Evolutionary conservation across 92 coral and sea anemone species (phyloP).

Genomic region (Epizoanthus stellaris): DNA sequence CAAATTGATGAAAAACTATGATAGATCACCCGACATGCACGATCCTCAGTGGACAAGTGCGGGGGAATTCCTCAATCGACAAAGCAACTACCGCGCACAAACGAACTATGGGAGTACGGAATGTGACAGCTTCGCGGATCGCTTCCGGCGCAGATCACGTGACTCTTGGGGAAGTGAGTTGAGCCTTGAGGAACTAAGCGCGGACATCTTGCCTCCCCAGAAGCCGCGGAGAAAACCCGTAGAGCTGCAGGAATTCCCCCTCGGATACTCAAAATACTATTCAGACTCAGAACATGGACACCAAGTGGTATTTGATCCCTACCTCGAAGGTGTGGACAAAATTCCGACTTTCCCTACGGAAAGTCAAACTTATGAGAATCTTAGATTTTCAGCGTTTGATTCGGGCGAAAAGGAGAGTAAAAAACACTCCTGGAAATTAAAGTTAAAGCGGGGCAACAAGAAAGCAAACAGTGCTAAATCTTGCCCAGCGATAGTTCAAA

Average conservation of each 20-base stretch:
- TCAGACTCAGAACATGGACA: conserved; percentile 17
- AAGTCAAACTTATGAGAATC: neutral
- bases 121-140: conserved; percentile 37
- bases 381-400: conserved; percentile 11
- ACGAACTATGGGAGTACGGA: conserved; percentile 29
- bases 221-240: conserved; percentile 34
- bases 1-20: conserved; percentile 25
- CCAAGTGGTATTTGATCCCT: conserved; percentile 30
- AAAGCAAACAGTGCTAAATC: neutral
- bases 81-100: conserved; percentile 27
- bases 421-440: conserved; percentile 24
- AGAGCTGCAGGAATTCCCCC: conserved; percentile 44
- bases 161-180: conserved; percentile 45
- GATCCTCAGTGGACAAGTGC: conserved; percentile 42
- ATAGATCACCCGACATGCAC: conserved; percentile 38
- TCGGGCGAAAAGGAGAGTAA: conserved; percentile 1
- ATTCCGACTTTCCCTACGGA: neutral
- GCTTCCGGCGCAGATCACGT: conserved; percentile 44
- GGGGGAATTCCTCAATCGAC: conserved; percentile 39
- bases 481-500: conserved; percentile 37
- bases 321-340: conserved; percentile 28
- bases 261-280: conserved; percentile 36
- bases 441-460: conserved; percentile 34
- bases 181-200: conserved; percentile 17
- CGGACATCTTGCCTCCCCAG: conserved; percentile 6